Evolutionary conservation across 1,140 invertebrate species (phyloP).

Genomic region (Macrotrachela quadricornifera): DNA sequence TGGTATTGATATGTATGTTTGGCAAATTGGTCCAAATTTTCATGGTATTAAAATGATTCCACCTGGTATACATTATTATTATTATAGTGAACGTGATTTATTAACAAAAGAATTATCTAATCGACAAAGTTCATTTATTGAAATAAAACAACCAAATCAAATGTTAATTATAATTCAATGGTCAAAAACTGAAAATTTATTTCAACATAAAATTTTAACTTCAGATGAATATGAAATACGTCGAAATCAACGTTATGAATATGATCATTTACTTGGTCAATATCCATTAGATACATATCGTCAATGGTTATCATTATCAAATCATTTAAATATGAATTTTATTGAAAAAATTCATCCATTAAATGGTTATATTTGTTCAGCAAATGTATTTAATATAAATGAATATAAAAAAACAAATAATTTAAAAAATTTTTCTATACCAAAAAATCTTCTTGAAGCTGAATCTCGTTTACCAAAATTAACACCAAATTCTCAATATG

Average conservation of each 20-base stretch:
- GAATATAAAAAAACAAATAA: background rate
- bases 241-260: constrained; percentile 46
- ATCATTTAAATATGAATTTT: constrained; percentile 42
- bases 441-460: background rate
- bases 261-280: constrained; percentile 60
- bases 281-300: constrained; percentile 73
- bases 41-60: constrained; percentile 95
- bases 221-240: constrained; percentile 32
- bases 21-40: constrained; percentile 74
- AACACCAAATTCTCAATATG: constrained; percentile 50
- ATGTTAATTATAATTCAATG: background rate
- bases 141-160: background rate
- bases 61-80: constrained; percentile 77
- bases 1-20: constrained; percentile 84
- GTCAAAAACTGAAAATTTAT: constrained; percentile 11
- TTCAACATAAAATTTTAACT: constrained; percentile 32
- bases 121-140: constrained; percentile 11
- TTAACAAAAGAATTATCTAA: constrained; percentile 3
- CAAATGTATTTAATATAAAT: constrained; percentile 1
- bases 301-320: constrained; percentile 61
- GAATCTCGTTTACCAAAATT: constrained; percentile 46
- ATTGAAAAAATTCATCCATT: constrained; percentile 36
- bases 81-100: constrained; percentile 45
- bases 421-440: constrained; percentile 5
- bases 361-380: constrained; percentile 30